Evolutionary conservation across 1,140 invertebrate species (phyloP), one percentile per base, ranked within the genome.

Genomic region (Papilio helenus): DNA sequence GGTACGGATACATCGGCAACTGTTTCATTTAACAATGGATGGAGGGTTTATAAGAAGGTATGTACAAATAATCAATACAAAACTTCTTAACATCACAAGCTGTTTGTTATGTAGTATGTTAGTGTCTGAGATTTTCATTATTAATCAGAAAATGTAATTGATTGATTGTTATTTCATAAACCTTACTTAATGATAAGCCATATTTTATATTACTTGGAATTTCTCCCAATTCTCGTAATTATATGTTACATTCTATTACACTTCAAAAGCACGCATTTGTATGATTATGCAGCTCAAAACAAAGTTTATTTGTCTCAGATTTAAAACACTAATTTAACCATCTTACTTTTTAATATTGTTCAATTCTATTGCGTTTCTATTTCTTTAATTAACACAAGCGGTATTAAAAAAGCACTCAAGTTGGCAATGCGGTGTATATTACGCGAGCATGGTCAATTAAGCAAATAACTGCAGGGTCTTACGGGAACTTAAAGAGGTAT

Each of bases 401-500:
- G 80, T 81, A 79, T 82, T 81, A 83, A 85, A 83, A 85, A 83
- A 82, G 82, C 78, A 82, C 82, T 80, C 82, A 46, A 76, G 79
- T 76, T 80, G 65, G 78, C 76, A 73, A 80, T 72, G 61, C 55
- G 71, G 79, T 77, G 51, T 77, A 77, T 29, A 77, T 81, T 81
- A 73, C 77, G 83, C 83, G 81, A 74, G 76, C 82, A 83, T 82
- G 81, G 83, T 82, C 83, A 86, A 87, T 87, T 87, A 87, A 81
- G 81, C 83, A 84, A 86, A 87, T 86, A 87, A 84, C 84, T 84
- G 79, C 76, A 81, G 79, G 82, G 80, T 81, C 82, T 81, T 82
- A 79, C 61, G 76, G 76, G 16, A 77, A 77, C 51, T 77, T 77
- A 65, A 55, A 65, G 44, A 77, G 55, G 76, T 65, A 34, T 26